Base-by-base conservation (phyloP, 2,113 vertebrate species). In the Nanorana parkeri region DNA sequence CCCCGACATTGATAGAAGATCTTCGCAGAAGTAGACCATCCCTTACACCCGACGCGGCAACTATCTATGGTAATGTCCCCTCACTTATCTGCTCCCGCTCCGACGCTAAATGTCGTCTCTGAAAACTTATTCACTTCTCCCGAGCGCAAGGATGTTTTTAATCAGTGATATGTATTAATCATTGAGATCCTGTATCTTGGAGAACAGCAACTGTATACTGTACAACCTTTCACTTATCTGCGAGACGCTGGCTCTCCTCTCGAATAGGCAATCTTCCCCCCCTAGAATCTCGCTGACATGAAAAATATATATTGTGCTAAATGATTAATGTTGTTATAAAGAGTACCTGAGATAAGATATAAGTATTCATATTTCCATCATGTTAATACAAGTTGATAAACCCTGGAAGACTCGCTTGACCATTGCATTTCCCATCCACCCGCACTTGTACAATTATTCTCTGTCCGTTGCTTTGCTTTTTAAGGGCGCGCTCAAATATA, bases 241-340 rank as follows among this genome's bases (percentile, higher is more conserved):
- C 88, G 90, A 88, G 89, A 87, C 90, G 87, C 91, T 90, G 94
- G 92, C 94, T 93, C 90, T 85, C 81, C 91, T 84, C 86, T 88
- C 92, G 89, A 94, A 96, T 96, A 47, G 95, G 91, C 92, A 94
- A 94, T 96, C 93, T 92, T 88, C 90, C 91, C 90, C 91, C 89
- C 89, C 89, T 91, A 89, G 93, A 92, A 94, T 95, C 94, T 92
- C 91, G 90, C 90, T 93, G 95, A 95, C 93, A 93, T 95, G 96
- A 97, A 97, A 97, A 96, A 97, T 96, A 96, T 92, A 95, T 93
- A 95, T 95, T 93, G 93, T 89, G 89, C 94, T 90, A 92, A 90
- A 96, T 97, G 96, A 98, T 97, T 95, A 97, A 97, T 99, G 95
- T 93, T 93, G 95, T 96, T 97, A 95, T 96, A 96, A 97, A 95